A percentile compares a stretch with the other conserved stretches of the same genome.
These are phyloP conservation scores for Didymodactylos carnosus DNA, from an alignment of 2,888 invertebrate species.

Conservation along the genomic window DNA sequence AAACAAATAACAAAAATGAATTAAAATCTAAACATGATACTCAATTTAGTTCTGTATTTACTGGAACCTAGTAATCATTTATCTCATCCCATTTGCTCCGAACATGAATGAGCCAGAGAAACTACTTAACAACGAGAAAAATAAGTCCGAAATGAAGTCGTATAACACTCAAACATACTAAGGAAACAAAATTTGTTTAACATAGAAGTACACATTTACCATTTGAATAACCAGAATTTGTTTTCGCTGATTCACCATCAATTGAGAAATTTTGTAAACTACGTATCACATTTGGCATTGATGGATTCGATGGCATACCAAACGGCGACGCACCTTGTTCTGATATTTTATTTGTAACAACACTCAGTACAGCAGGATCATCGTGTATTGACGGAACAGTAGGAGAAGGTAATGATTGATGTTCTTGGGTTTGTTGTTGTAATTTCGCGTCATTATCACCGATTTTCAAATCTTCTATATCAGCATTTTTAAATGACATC, in stretches of 20 bases:
- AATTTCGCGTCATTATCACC: not conserved
- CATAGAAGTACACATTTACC: not conserved
- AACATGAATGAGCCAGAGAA: too few relatives aligned
- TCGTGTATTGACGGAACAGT: not conserved
- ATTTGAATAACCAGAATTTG: not conserved
- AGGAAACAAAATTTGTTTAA: not conserved
- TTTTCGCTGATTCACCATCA: not conserved
- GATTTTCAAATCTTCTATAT: not conserved
- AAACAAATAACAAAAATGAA: too few relatives aligned
- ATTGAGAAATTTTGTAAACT: not conserved
- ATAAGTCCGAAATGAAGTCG: too few relatives aligned
- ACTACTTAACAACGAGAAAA: too few relatives aligned
- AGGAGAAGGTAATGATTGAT: not conserved
- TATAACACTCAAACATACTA: not conserved
- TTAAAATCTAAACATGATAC: too few relatives aligned
- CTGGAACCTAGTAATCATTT: too few relatives aligned
- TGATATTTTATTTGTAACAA: too few relatives aligned
- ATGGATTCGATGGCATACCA: not conserved
- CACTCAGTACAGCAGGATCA: not conserved
- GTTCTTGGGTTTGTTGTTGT: not conserved
- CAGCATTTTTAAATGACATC: not conserved
- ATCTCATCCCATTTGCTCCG: too few relatives aligned
- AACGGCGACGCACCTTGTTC: not conserved
- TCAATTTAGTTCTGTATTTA: too few relatives aligned
- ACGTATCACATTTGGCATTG: not conserved